These are phyloP conservation scores for Phoeniculus purpureus DNA, from an alignment of 2,797 vertebrate species.

Conservation along the genomic window DNA sequence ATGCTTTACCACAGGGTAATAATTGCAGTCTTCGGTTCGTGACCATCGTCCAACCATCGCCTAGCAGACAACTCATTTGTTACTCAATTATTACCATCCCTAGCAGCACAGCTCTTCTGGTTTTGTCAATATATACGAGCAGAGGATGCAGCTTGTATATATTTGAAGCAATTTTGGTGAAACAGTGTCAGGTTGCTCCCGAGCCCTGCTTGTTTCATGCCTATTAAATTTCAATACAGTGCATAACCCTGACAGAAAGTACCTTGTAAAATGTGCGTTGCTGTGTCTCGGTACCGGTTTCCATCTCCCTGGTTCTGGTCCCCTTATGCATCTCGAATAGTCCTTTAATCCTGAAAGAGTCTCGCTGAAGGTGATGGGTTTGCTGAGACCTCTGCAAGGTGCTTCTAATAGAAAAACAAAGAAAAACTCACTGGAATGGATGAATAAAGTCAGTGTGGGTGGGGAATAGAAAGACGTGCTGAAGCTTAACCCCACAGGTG, in stretches of 20 bases:
- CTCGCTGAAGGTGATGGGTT: not conserved
- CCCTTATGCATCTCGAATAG: not conserved
- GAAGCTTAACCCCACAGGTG: not conserved
- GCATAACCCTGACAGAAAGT: conserved; percentile 18
- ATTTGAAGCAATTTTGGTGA: not conserved
- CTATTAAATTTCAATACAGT: conserved; percentile 3
- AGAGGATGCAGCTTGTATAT: not conserved
- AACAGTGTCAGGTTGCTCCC: not conserved
- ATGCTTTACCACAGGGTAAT: not conserved
- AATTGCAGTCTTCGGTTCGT: not conserved
- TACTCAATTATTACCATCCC: not conserved
- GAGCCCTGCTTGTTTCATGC: not conserved
- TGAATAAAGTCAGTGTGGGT: not conserved
- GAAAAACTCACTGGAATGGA: not conserved
- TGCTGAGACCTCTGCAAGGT: not conserved
- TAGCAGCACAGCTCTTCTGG: not conserved
- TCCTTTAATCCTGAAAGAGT: not conserved
- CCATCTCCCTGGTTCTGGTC: not conserved
- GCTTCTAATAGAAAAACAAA: not conserved
- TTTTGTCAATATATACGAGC: not conserved
- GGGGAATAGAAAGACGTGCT: not conserved
- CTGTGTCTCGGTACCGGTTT: not conserved
- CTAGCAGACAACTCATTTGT: not conserved
- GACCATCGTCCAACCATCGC: not conserved
- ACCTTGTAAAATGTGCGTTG: not conserved